These are phyloP conservation scores for Apocrypta bakeri DNA, from an alignment of 1,140 invertebrate genomes.

Conservation along the genomic window DNA sequence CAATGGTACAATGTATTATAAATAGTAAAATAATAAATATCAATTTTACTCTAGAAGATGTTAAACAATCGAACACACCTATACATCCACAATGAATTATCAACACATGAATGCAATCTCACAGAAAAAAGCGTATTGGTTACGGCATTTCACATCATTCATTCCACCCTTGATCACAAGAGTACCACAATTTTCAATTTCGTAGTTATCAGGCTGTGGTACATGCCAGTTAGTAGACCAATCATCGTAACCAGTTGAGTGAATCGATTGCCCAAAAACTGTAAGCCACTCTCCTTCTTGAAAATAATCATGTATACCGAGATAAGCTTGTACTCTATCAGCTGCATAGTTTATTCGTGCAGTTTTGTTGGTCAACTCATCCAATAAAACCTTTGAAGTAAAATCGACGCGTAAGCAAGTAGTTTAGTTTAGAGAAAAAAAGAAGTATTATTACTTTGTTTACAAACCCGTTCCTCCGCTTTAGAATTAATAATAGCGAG, in stretches of 20 bases:
- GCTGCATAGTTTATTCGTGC: background rate
- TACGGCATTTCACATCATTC: constrained; percentile 5
- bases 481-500: constrained; percentile 56
- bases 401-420: no score
- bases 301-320: constrained; percentile 70
- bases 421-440: no score
- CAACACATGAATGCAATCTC: no score
- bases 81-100: background rate
- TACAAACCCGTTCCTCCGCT: background rate
- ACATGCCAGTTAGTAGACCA: constrained; percentile 20
- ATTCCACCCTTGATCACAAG: background rate
- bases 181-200: constrained; percentile 14
- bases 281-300: constrained; percentile 68
- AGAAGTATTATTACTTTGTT: background rate
- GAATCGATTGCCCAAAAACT: constrained; percentile 65
- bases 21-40: no score
- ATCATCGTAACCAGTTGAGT: background rate
- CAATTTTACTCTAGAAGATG: no score
- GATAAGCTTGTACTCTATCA: constrained; percentile 51
- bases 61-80: no score
- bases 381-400: no score
- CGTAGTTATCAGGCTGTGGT: constrained; percentile 18
- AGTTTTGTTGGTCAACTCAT: no score
- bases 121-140: constrained; percentile 23
- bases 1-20: no score